Evolutionary conservation across 2,888 invertebrate species (phyloP).

Genomic region (Epistrophe eligans): DNA sequence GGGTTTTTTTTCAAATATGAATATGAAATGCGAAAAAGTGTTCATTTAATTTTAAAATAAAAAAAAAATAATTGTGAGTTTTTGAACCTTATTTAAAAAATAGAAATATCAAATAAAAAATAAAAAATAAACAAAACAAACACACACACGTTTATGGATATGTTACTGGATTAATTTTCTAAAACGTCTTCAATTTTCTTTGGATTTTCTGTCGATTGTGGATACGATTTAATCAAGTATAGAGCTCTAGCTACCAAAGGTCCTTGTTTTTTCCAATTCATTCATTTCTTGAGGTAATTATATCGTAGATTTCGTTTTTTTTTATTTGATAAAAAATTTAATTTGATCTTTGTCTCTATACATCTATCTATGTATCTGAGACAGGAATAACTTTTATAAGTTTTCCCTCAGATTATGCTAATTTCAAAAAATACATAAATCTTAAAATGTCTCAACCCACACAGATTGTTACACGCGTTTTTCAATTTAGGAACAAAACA

Average conservation of each 20-base stretch:
- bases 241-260: constrained; percentile 3
- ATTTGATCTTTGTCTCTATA: constrained; percentile 7
- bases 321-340: background rate
- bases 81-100: background rate
- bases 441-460: constrained; percentile 6
- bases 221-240: constrained; percentile 49
- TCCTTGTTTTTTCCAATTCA: constrained; percentile 14
- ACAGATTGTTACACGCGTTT: constrained; percentile 33
- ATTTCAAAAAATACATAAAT: constrained; percentile 33
- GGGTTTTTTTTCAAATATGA: constrained; percentile 25
- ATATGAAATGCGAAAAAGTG: constrained; percentile 17
- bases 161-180: constrained; percentile 60
- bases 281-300: constrained; percentile 50
- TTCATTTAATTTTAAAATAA: constrained; percentile 14
- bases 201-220: constrained; percentile 61
- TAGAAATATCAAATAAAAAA: background rate
- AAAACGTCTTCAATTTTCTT: constrained; percentile 27
- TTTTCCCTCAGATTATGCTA: constrained; percentile 35
- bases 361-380: background rate
- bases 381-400: background rate
- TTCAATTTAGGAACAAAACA: background rate
- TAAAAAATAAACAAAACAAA: background rate
- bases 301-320: background rate
- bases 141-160: constrained; percentile 40
- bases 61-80: constrained; percentile 15